Percentiles rank a stretch among this genome's conserved stretches.
phyloP scores from a whole-genome alignment of 2,797 vertebrate genomes.

The Miichthys miiuy region DNA sequence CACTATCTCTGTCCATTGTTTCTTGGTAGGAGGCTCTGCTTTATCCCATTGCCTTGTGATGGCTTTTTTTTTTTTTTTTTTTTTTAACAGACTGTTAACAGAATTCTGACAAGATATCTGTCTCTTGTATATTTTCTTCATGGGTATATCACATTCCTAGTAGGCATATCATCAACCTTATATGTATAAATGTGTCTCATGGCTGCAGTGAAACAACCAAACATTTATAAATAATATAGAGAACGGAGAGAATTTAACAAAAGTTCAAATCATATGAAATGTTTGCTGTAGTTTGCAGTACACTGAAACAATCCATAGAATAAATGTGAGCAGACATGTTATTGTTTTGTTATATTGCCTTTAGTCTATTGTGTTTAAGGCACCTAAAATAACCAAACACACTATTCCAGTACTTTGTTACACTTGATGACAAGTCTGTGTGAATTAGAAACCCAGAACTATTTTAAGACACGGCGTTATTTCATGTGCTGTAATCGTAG shows the following conservation, averaged over 20 bases:
- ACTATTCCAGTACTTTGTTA: neutral
- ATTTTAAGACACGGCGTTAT: neutral
- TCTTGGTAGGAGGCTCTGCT: too few relatives aligned
- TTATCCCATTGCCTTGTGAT: too few relatives aligned
- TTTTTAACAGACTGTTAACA: too few relatives aligned
- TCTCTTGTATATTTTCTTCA: too few relatives aligned
- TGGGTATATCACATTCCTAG: too few relatives aligned
- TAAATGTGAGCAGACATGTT: neutral
- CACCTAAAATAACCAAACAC: conserved; percentile 3
- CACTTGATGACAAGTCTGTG: neutral
- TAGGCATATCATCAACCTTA: too few relatives aligned
- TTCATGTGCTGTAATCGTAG: neutral
- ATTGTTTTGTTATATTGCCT: neutral
- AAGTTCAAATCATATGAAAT: too few relatives aligned
- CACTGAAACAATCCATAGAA: neutral
- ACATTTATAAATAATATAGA: neutral
- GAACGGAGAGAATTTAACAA: neutral
- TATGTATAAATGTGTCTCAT: neutral
- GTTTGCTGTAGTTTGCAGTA: neutral
- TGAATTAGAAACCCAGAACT: neutral
- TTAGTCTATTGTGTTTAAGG: neutral
- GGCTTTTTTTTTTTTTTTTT: too few relatives aligned
- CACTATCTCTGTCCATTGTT: too few relatives aligned
- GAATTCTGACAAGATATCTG: too few relatives aligned
- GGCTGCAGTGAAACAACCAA: neutral